Conservation (phyloP, 2,113 vertebrate genomes). For the Sinocyclocheilus anophthalmus region DNA sequence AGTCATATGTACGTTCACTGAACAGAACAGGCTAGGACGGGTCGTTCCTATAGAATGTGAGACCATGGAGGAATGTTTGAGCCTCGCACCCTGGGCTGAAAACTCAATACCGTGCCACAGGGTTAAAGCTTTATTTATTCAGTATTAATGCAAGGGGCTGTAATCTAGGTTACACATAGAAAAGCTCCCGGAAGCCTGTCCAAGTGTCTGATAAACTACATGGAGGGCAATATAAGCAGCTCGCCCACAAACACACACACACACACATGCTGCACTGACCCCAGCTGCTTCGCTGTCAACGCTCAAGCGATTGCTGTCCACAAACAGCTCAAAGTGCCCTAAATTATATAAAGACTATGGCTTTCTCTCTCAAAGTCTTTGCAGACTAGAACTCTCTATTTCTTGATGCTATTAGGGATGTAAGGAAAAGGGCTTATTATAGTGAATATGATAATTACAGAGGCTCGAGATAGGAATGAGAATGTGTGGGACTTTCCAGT, state of each 20-base stretch:
- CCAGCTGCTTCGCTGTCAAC: constrained; percentile 1
- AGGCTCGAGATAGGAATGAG: neutral
- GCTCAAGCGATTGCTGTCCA: neutral
- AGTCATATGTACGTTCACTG: neutral
- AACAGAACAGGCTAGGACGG: neutral
- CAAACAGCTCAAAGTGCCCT: constrained; percentile 13
- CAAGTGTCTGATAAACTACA: neutral
- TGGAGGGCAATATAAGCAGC: neutral
- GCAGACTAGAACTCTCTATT: neutral
- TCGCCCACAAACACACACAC: neutral
- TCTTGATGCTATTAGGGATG: neutral
- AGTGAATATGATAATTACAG: constrained; percentile 28
- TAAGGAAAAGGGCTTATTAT: neutral
- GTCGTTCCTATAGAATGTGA: neutral
- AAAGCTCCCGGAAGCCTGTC: neutral
- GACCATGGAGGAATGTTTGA: neutral
- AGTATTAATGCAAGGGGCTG: constrained; percentile 1
- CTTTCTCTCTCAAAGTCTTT: neutral
- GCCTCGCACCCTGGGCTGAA: neutral
- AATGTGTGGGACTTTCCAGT: neutral
- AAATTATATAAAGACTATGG: constrained; percentile 23
- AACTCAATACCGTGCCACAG: constrained; percentile 6
- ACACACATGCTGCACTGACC: neutral
- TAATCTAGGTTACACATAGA: constrained; percentile 14
- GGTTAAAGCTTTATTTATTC: constrained; percentile 27